Base-by-base conservation (phyloP, 2,888 invertebrate genomes). In the Hesperia comma region DNA sequence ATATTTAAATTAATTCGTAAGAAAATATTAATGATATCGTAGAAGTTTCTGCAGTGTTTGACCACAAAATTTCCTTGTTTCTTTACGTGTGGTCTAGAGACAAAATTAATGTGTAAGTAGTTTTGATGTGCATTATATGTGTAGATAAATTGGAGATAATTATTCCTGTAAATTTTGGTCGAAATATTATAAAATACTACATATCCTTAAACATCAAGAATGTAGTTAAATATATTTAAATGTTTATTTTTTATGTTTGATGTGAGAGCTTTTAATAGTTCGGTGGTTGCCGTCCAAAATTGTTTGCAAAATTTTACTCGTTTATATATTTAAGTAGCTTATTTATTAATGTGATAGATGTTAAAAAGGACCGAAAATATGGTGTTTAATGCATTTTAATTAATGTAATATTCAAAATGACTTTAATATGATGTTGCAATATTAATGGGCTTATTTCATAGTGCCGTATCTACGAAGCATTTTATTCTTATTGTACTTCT, bases 241-340 rank as follows among this genome's bases (percentile, higher is more conserved):
- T 19, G 10, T 40, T 40, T 40, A 37, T 2, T 51, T 51, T 19
- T 51, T 51, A 12, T 51, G 21, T 51, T 51, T n/a, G 19, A 49
- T 49, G 4, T 19, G 15, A 26, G n/a, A 53, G 53, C 53, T 26
- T 32, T 53, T 32, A 53, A 3, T n/a, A 53, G 6, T 32, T 53
- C 26, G 7, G 8, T 53, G n/a, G 32, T 53, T 53, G 53, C 53
- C 53, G 53, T 53, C 57, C 57, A 57, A 56, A n/a, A 43, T 57
- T 57, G 43, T 57, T 57, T 57, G 57, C 57, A 43, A 56, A 40
- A 56, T 56, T 14, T 40, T 40, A 56, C 40, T 56, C 40, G 40
- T 40, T 40, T 17, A 56, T 19, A 40, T 55, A 26, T 55, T 43
- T 33, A 33, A n/a, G n/a, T n/a, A 4, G 32, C 32, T 54, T 32